These are phyloP conservation scores for Corythornis madagascariensis DNA, from an alignment of 2,113 vertebrate genomes.

Conservation along the genomic window DNA sequence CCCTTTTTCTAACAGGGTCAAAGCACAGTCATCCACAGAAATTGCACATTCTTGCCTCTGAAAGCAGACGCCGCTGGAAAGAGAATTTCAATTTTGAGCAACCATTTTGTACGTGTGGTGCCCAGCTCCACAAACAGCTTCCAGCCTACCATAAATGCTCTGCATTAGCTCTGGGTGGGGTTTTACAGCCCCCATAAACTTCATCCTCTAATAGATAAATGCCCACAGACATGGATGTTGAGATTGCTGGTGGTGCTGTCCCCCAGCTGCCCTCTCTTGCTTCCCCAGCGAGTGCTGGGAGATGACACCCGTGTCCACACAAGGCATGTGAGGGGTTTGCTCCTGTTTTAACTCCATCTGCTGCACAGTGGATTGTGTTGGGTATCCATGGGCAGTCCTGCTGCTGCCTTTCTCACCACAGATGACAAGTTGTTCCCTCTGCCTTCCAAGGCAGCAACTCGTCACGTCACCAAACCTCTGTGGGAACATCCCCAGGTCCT, in stretches of 20 bases:
- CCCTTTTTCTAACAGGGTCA: constrained; percentile 61
- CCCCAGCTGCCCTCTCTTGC: not conserved
- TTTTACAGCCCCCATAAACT: constrained; percentile 12
- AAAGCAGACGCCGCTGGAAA: constrained; percentile 41
- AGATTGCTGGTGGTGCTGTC: not conserved
- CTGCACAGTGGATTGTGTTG: accelerated
- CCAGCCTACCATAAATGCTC: not conserved
- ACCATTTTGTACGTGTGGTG: not conserved
- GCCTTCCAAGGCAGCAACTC: not conserved
- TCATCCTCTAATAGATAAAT: not conserved
- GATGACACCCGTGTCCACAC: not conserved
- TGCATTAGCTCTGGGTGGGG: not conserved
- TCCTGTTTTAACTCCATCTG: not conserved
- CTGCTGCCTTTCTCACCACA: not conserved
- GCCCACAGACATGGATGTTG: not conserved
- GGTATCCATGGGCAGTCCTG: not conserved
- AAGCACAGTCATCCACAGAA: constrained; percentile 36
- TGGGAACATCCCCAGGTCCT: not conserved
- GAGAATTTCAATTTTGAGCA: constrained; percentile 39
- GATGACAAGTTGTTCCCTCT: not conserved
- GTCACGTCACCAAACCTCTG: accelerated
- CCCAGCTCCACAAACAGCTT: not conserved
- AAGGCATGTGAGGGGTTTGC: not conserved
- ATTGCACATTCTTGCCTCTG: constrained; percentile 14
- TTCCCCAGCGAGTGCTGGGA: not conserved